Conservation (phyloP, 2,113 vertebrate species). For the Desmodus rotundus region DNA sequence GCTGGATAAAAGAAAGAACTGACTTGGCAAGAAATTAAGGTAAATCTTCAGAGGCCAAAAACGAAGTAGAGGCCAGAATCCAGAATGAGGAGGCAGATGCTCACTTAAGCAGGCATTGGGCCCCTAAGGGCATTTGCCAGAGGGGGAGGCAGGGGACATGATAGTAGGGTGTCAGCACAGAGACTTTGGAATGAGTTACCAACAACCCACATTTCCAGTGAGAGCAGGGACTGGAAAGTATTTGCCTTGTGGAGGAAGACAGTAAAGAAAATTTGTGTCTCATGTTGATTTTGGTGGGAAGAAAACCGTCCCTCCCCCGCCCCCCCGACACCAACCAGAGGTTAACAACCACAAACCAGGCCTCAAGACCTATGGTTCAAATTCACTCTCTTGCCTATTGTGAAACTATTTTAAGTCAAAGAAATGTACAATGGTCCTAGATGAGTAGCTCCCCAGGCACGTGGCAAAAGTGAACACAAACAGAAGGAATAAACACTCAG, state of each 20-base stretch:
- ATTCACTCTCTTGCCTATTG: neutral
- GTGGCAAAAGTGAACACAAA: conserved; percentile 9
- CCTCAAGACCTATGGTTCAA: neutral
- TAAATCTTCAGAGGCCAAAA: neutral
- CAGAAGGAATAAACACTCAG: neutral
- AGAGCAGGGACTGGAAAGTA: conserved; percentile 27
- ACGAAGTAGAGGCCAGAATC: conserved; percentile 3
- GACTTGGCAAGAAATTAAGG: conserved; percentile 25
- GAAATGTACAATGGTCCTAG: neutral
- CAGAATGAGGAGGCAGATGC: neutral
- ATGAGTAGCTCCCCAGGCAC: neutral
- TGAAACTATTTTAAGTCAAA: neutral
- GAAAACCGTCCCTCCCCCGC: neutral
- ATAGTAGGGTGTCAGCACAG: neutral
- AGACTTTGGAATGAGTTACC: neutral
- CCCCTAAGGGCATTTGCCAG: neutral
- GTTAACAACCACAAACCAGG: neutral
- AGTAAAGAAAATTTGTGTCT: neutral
- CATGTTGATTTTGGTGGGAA: neutral
- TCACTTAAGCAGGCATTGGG: neutral
- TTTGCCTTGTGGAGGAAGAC: neutral
- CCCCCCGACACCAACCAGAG: neutral
- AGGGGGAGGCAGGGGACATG: neutral
- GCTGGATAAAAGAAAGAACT: neutral
- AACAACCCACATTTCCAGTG: conserved; percentile 16